phyloP scores from a whole-genome alignment of 2,888 invertebrate species.

The Gerris lacustris region DNA sequence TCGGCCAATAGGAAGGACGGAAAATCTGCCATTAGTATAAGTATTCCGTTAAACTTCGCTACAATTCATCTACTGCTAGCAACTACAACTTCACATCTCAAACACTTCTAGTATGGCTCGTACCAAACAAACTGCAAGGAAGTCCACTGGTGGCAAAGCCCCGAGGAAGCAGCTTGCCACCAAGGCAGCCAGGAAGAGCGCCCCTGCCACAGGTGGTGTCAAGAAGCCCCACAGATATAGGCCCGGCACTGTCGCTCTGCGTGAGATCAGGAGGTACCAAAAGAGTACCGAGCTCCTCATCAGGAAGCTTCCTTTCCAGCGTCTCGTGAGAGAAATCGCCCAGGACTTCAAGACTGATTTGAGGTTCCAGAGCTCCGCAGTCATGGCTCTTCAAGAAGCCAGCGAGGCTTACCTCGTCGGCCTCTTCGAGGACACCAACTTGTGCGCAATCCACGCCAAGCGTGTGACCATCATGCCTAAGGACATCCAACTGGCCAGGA shows the following conservation, averaged over 20 bases:
- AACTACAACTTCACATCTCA: no score
- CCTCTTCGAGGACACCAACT: no score
- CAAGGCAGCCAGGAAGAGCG: slow-evolving; percentile 43
- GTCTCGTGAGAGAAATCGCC: slow-evolving; percentile 44
- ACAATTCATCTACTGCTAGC: no score
- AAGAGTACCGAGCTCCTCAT: slow-evolving; percentile 44
- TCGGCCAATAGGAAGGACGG: no score
- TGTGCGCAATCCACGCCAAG: no score
- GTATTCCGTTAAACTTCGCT: no score
- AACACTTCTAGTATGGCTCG: slow-evolving; percentile 38
- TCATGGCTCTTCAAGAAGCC: no score
- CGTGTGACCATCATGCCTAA: no score
- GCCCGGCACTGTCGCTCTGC: slow-evolving; percentile 54
- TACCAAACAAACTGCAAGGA: slow-evolving; percentile 46
- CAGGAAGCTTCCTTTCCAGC: slow-evolving; percentile 43
- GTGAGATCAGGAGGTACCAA: slow-evolving; percentile 52
- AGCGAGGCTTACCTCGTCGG: no score
- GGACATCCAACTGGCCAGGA: no score
- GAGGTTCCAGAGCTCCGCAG: no score
- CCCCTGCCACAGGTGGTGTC: slow-evolving; percentile 44
- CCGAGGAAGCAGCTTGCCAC: slow-evolving; percentile 45
- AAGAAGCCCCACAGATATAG: slow-evolving; percentile 43
- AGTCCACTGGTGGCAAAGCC: slow-evolving; percentile 45
- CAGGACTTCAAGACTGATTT: slow-evolving; percentile 40
- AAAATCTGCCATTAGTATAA: no score